Conservation (phyloP, 2,797 vertebrate genomes). For the Falco naumanni region DNA sequence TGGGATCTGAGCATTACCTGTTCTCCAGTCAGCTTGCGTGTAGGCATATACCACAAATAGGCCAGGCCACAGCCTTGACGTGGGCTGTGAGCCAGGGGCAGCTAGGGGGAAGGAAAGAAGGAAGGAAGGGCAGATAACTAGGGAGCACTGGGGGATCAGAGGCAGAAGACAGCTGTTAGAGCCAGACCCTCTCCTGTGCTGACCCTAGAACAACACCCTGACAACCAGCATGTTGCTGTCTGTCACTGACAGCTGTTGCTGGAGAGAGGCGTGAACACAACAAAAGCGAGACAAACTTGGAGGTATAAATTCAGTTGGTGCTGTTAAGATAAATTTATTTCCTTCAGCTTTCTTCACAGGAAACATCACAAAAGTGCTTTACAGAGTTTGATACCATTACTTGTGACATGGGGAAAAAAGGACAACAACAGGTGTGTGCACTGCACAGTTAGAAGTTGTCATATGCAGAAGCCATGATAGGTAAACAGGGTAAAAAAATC, state of each 20-base stretch:
- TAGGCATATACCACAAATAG: no score
- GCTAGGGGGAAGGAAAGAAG: background rate
- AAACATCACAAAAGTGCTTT: conserved; percentile 57
- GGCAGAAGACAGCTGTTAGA: background rate
- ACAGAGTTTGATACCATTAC: conserved; percentile 35
- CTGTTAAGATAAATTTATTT: conserved; percentile 61
- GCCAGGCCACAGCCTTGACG: no score
- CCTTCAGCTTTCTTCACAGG: conserved; percentile 53
- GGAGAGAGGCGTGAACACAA: background rate
- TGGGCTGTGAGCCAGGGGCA: background rate
- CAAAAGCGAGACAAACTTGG: background rate
- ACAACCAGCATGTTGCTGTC: rapidly evolving
- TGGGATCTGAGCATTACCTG: background rate
- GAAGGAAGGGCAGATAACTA: background rate
- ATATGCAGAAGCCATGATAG: background rate
- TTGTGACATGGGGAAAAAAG: conserved; percentile 5
- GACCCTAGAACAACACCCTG: rapidly evolving
- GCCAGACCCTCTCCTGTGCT: rapidly evolving
- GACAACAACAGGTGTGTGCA: conserved; percentile 15
- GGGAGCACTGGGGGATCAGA: background rate
- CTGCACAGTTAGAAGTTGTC: conserved; percentile 23
- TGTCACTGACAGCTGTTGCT: rapidly evolving
- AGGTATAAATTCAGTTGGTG: background rate
- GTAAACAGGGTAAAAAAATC: conserved; percentile 23
- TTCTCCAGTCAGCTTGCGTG: background rate